These are phyloP conservation scores for Nautilus pompilius DNA, from an alignment of 1,140 invertebrate genomes.

Conservation along the genomic window DNA sequence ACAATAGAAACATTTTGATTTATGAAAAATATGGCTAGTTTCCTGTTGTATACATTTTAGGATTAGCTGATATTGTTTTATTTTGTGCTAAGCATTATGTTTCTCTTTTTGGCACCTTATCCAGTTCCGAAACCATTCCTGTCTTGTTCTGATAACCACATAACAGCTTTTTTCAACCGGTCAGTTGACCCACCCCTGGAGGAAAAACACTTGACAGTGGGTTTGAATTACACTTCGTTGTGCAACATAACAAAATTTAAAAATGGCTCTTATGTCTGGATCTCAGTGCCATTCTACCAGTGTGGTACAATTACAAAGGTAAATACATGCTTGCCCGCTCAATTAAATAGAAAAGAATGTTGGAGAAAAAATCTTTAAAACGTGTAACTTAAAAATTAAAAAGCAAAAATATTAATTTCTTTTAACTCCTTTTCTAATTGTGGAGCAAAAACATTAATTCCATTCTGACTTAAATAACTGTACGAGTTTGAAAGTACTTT, in stretches of 20 bases:
- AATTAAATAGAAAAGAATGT: no score
- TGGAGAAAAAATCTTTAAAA: no score
- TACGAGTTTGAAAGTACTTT: no score
- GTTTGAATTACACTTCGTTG: not conserved
- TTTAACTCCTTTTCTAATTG: no score
- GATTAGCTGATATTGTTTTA: not conserved
- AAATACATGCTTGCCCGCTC: not conserved
- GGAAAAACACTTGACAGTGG: slow-evolving; percentile 28
- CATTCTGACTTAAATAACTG: no score
- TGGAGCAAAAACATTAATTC: no score
- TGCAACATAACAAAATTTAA: slow-evolving; percentile 6
- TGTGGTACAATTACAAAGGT: slow-evolving; percentile 27
- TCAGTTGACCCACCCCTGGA: slow-evolving; percentile 25
- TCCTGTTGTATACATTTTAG: not conserved
- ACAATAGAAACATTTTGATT: no score
- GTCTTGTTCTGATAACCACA: slow-evolving; percentile 20
- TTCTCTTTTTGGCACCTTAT: not conserved
- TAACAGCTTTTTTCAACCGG: slow-evolving; percentile 31
- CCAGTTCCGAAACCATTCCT: slow-evolving; percentile 31
- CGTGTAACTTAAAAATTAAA: no score
- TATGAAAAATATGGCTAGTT: not conserved
- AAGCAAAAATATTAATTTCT: no score
- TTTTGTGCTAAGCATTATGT: not conserved
- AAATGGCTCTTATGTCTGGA: slow-evolving; percentile 15
- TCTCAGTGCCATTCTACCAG: slow-evolving; percentile 27